Evolutionary conservation across 30 jellyfish, hydroid and myxozoan genomes (phyloP), one percentile per base, ranked within the genome.

Genomic region (Aurelia sp.): DNA sequence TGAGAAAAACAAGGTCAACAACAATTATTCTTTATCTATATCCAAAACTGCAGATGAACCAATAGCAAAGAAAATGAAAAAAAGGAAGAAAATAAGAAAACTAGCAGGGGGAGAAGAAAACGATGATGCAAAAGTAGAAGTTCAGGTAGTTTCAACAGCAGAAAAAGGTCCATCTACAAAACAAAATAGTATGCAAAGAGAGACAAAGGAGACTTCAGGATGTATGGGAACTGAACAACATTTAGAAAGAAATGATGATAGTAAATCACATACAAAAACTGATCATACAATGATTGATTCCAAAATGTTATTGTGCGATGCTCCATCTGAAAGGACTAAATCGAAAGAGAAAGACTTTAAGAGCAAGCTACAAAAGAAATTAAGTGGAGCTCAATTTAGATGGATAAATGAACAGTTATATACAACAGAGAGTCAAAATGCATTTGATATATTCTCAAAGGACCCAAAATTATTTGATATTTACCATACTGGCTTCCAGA

Each of bases 371-470:
- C 81, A 86, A 44, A 57, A 71, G 20, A 87, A 81, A 62, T 83
- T 92, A 22, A 93, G 74, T 68, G 97, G 98, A 11, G 98, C 96
- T 5, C 97, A 88, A 23, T 92, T 92, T 69, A 85, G 98, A 23
- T 92, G 96, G 96, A 85, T 94, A 18, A 94, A 94, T 85, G 97
- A 94, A 70, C 94, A 88, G 58, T 73, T 94, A 3, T 94, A 94
- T 68, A 88, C 99, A 51, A 71, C 19, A 16, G 41, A 86, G 22
- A 94, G 99, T 85, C 70, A 65, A 11, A 73, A 41, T n/a, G 94
- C 99, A 20, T 20, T 11, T 22, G 86, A 82, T 8, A 74, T 94
- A 90, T 94, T 94, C 63, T 55, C 62, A 16, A 51, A 87, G 16
- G 83, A 92, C 23, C 95, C 95, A 11, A n/a, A 79, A 16, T 70